These are phyloP conservation scores for Drosophila mettleri DNA, from an alignment of 2,888 invertebrate species.

Conservation along the genomic window DNA sequence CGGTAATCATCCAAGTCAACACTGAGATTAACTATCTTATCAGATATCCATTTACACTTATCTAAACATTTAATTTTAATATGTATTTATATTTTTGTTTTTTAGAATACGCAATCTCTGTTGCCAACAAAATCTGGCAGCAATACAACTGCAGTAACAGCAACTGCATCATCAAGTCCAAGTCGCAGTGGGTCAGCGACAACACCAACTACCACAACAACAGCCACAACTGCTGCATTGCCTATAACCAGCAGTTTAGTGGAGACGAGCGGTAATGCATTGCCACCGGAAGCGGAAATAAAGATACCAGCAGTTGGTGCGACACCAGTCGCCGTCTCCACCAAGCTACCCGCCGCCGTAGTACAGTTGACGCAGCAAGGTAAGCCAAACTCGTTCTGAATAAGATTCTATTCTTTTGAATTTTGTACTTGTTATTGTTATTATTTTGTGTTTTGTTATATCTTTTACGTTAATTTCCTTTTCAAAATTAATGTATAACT, in stretches of 20 bases:
- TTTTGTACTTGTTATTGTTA: conserved; percentile 46
- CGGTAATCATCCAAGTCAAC: conserved; percentile 43
- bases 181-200: conserved; percentile 27
- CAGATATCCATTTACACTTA: neutral
- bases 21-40: neutral
- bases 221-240: conserved; percentile 21
- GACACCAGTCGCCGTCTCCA: conserved; percentile 88
- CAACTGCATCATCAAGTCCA: conserved; percentile 35
- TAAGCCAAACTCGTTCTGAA: conserved; percentile 69
- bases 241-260: conserved; percentile 40
- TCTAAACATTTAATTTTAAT: neutral
- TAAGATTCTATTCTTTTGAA: conserved; percentile 9
- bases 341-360: conserved; percentile 87
- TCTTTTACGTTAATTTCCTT: conserved; percentile 51
- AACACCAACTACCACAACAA: conserved; percentile 16
- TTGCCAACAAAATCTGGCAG: conserved; percentile 61
- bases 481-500: conserved; percentile 54
- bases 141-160: conserved; percentile 28
- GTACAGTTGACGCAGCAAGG: conserved; percentile 88
- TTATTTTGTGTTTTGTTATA: conserved; percentile 59
- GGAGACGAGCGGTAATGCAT: conserved; percentile 67
- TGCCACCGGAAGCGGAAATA: conserved; percentile 86
- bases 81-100: too few species aligned
- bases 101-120: conserved; percentile 83
- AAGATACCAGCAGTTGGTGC: conserved; percentile 87